Percentiles rank a stretch among this genome's conserved stretches.
These are phyloP conservation scores for Paedocypris micromegethes DNA, from an alignment of 2,797 vertebrate genomes.

Conservation along the genomic window DNA sequence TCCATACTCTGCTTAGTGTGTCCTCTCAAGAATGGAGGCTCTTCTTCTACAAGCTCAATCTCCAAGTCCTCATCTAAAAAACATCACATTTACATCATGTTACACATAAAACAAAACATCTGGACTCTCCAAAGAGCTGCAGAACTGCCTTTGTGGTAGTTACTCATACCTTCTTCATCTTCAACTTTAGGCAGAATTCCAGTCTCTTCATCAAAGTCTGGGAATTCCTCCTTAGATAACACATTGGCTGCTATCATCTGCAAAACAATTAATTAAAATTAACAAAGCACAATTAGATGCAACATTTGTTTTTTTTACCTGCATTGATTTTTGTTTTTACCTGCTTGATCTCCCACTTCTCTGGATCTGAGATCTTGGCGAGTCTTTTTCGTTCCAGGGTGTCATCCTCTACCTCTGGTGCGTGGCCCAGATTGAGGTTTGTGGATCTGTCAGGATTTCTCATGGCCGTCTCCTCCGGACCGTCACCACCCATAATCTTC, in stretches of 20 bases:
- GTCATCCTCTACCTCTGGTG: conserved; percentile 90
- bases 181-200: conserved; percentile 97
- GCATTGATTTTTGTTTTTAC: conserved; percentile 54
- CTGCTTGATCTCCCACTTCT: conserved; percentile 99
- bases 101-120: too few relatives aligned
- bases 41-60: conserved; percentile 96
- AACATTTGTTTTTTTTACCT: too few relatives aligned
- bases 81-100: too few relatives aligned
- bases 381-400: conserved; percentile 91
- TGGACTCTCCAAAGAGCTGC: too few relatives aligned
- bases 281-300: background rate
- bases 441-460: conserved; percentile 91
- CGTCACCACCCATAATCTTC: conserved; percentile 81
- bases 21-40: conserved; percentile 91
- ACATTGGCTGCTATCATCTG: conserved; percentile 99
- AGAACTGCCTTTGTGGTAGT: too few relatives aligned
- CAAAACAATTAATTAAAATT: conserved; percentile 12
- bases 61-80: conserved; percentile 91
- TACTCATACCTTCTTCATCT: conserved; percentile 86
- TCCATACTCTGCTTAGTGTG: conserved; percentile 99
- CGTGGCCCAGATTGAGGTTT: conserved; percentile 84
- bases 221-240: conserved; percentile 96
- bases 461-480: conserved; percentile 83
- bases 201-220: conserved; percentile 97
- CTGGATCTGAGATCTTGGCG: conserved; percentile 93